Evolutionary conservation across 2,113 vertebrate genomes (phyloP).

Genomic region (Colistium nudipinnis): DNA sequence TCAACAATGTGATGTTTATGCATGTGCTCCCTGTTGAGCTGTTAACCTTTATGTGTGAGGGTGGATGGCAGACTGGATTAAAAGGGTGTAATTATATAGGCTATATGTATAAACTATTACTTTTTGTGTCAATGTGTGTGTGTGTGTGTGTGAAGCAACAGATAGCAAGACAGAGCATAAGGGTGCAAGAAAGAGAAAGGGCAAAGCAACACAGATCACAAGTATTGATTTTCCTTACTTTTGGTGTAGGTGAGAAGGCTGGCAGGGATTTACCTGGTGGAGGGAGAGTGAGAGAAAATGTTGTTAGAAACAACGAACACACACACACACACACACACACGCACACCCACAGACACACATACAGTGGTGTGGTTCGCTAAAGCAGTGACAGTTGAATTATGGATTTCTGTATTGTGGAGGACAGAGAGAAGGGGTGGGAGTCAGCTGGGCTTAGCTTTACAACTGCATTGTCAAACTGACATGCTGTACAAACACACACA

Average conservation of each 20-base stretch:
- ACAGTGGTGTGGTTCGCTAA: conserved; percentile 15
- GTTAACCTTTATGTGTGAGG: no score
- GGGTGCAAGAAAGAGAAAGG: conserved; percentile 2
- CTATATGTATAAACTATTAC: no score
- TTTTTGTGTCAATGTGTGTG: conserved; percentile 11
- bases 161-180: conserved; percentile 11
- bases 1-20: no score
- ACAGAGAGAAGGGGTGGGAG: conserved; percentile 46
- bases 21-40: no score
- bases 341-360: no score
- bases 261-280: conserved; percentile 64
- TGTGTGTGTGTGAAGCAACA: conserved; percentile 4
- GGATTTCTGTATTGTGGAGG: conserved; percentile 63
- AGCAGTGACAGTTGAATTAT: conserved; percentile 70
- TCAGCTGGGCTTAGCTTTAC: conserved; percentile 56
- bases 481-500: conserved; percentile 17
- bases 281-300: conserved; percentile 55
- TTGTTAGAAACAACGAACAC: conserved; percentile 65
- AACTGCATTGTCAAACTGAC: conserved; percentile 38
- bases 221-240: conserved; percentile 76
- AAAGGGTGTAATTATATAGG: no score
- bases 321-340: conserved; percentile 14
- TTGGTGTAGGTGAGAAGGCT: conserved; percentile 63
- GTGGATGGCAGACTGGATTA: no score
- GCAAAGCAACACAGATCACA: conserved; percentile 62